Conservation (phyloP, 2,113 vertebrate species). For the Corvus hawaiiensis region DNA sequence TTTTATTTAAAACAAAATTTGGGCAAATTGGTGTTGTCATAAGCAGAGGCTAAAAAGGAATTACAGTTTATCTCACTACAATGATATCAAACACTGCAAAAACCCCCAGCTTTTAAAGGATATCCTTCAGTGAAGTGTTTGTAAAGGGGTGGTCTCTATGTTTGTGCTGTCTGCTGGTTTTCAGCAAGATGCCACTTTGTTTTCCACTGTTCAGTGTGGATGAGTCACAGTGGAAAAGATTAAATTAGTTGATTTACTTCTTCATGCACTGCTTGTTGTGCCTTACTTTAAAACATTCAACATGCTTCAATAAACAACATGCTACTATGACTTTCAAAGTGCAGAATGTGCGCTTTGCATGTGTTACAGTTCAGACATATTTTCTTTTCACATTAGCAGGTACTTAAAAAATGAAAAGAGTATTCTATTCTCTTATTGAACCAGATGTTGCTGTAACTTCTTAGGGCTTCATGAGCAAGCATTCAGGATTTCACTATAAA, state of each 20-base stretch:
- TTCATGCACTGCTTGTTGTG: neutral
- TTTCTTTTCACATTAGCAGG: neutral
- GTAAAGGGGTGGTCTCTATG: neutral
- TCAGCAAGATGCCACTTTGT: neutral
- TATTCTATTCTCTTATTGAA: neutral
- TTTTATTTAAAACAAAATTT: neutral
- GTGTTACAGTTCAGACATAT: neutral
- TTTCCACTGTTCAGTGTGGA: neutral
- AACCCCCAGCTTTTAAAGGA: neutral
- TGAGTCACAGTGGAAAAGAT: neutral
- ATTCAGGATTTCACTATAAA: constrained; percentile 13
- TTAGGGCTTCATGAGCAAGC: constrained; percentile 21
- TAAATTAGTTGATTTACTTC: neutral
- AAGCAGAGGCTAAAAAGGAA: neutral
- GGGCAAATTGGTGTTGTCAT: neutral
- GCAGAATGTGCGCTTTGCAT: neutral
- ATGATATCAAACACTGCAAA: neutral
- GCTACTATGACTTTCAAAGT: neutral
- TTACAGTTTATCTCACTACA: neutral
- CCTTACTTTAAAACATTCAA: neutral
- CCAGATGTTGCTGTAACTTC: constrained; percentile 16
- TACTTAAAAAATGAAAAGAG: neutral
- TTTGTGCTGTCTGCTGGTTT: neutral
- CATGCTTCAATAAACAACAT: neutral
- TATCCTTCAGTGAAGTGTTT: neutral